A percentile compares a stretch with the other conserved stretches of the same genome.
Evolutionary conservation across 2,113 vertebrate species (phyloP).

Genomic region (Caloenas nicobarica): DNA sequence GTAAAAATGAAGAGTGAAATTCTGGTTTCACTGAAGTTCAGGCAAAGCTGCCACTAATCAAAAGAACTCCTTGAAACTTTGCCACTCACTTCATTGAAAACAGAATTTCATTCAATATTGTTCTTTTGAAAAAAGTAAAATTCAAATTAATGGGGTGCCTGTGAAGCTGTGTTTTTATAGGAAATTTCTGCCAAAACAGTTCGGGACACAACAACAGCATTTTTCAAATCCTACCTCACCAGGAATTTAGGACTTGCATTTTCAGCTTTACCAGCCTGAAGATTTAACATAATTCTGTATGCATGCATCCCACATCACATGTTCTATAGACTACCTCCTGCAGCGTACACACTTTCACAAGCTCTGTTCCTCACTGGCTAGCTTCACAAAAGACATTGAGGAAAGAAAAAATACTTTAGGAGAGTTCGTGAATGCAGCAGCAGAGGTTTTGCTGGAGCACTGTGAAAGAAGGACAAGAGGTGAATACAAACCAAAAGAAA

Average conservation of each 20-base stretch:
- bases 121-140: background rate
- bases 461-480: background rate
- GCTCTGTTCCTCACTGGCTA: background rate
- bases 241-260: background rate
- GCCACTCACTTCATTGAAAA: background rate
- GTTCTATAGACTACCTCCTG: background rate
- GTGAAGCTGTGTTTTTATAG: background rate
- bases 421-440: background rate
- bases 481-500: background rate
- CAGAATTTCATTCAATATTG: background rate
- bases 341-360: background rate
- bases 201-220: background rate
- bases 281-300: background rate
- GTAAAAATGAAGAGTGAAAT: background rate
- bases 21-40: background rate
- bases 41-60: background rate
- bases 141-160: background rate
- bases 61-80: background rate
- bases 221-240: background rate
- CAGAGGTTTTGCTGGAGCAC: background rate
- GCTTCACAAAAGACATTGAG: background rate
- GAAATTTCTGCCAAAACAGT: background rate
- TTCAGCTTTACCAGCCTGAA: background rate
- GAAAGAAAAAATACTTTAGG: background rate
- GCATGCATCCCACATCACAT: background rate